Percentiles rank a stretch among this genome's conserved stretches.
phyloP scores from a whole-genome alignment of 2,113 vertebrate species.

The Propithecus coquereli region DNA sequence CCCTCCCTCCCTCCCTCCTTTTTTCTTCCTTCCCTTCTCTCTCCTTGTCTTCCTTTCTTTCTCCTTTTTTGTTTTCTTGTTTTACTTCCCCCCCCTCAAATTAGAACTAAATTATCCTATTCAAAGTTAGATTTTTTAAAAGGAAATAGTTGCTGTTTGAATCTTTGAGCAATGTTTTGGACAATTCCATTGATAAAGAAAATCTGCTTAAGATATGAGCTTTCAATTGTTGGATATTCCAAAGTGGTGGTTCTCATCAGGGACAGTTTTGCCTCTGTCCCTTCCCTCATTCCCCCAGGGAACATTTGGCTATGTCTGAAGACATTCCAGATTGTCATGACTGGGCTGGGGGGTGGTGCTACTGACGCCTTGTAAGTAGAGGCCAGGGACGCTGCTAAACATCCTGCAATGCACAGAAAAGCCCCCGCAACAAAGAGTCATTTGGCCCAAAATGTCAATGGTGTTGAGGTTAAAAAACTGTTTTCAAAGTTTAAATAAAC shows the following conservation, averaged over 20 bases:
- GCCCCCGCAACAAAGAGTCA: fast-evolving
- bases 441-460: background rate
- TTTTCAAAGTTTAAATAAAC: background rate
- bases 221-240: background rate
- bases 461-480: background rate
- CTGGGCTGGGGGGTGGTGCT: too few species aligned
- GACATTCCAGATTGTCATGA: background rate
- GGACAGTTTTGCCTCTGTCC: background rate
- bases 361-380: background rate
- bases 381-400: background rate
- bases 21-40: too few species aligned
- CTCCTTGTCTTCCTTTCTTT: background rate
- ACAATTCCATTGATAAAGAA: background rate
- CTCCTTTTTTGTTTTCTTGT: background rate
- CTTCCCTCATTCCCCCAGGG: background rate
- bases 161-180: background rate
- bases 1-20: background rate
- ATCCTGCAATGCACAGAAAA: background rate
- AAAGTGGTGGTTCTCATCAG: background rate
- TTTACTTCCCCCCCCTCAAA: background rate
- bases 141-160: background rate
- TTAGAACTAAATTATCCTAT: background rate
- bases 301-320: background rate
- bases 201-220: background rate
- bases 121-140: background rate